Percentiles rank a stretch among this genome's conserved stretches.
These are phyloP conservation scores for Ectropis grisescens DNA, from an alignment of 1,140 invertebrate species.

Conservation along the genomic window DNA sequence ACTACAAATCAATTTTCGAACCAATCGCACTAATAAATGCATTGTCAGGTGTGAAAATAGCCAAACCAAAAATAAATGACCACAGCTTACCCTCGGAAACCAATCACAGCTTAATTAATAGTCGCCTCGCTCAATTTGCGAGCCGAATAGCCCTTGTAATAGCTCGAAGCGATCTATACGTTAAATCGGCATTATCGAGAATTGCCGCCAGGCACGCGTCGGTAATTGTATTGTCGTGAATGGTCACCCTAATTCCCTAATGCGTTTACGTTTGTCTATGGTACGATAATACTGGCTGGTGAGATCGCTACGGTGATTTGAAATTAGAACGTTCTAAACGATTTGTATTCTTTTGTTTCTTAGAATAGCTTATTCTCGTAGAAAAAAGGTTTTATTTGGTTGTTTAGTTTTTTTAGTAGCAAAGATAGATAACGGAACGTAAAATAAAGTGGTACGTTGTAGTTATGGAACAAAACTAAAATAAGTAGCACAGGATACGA, in stretches of 20 bases:
- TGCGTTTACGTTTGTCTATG: slow-evolving; percentile 38
- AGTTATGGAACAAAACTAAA: too few relatives aligned
- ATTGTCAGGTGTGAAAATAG: too few relatives aligned
- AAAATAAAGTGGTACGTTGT: too few relatives aligned
- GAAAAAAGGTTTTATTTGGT: too few relatives aligned
- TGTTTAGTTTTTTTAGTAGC: too few relatives aligned
- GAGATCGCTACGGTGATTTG: slow-evolving; percentile 18
- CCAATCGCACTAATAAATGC: too few relatives aligned
- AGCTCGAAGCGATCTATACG: slow-evolving; percentile 35
- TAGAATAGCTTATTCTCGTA: too few relatives aligned
- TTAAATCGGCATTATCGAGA: slow-evolving; percentile 47
- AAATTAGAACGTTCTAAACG: slow-evolving; percentile 22
- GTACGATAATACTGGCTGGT: slow-evolving; percentile 8
- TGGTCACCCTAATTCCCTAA: slow-evolving; percentile 20
- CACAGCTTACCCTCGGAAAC: too few relatives aligned
- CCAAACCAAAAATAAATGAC: too few relatives aligned
- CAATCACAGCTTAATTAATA: slow-evolving; percentile 21
- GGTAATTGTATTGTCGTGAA: slow-evolving; percentile 26
- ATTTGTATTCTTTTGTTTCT: slow-evolving; percentile 1
- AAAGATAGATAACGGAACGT: too few relatives aligned
- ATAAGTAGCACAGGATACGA: too few relatives aligned
- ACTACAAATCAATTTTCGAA: too few relatives aligned
- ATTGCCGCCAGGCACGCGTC: slow-evolving; percentile 28
- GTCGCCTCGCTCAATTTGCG: slow-evolving; percentile 23
- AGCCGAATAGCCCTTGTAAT: slow-evolving; percentile 36